A percentile compares a stretch with the other conserved stretches of the same genome.
phyloP scores from a whole-genome alignment of 2,797 vertebrate genomes.

The Limosa lapponica region DNA sequence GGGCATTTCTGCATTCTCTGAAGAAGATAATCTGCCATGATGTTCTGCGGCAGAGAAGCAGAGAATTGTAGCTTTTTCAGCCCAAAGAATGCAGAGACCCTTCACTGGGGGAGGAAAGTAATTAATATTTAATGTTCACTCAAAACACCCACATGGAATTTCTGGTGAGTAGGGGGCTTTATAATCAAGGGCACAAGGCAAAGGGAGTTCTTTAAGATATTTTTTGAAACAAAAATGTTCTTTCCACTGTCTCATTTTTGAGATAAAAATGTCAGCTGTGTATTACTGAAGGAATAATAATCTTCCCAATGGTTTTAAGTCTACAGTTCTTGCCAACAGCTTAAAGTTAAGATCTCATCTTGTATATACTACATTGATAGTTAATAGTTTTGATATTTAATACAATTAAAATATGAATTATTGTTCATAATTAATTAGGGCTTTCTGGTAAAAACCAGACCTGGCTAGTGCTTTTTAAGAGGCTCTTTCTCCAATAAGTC shows the following conservation, averaged over 20 bases:
- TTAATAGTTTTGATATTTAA: background rate
- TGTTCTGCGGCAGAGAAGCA: background rate
- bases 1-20: background rate
- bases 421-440: background rate
- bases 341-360: background rate
- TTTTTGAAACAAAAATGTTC: background rate
- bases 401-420: background rate
- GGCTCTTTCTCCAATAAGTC: background rate
- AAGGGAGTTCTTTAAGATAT: background rate
- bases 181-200: background rate
- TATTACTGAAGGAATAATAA: background rate
- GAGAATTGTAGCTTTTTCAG: background rate
- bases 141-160: constrained; percentile 5
- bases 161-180: constrained; percentile 8
- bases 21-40: background rate
- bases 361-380: background rate
- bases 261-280: background rate
- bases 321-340: background rate
- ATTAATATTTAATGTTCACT: constrained; percentile 28
- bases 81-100: constrained; percentile 28
- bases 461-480: background rate
- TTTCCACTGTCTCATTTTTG: background rate
- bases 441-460: background rate
- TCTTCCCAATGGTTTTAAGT: background rate
- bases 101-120: background rate